Evolutionary conservation across 1,140 invertebrate species (phyloP).

Genomic region (Drosophila lowei): DNA sequence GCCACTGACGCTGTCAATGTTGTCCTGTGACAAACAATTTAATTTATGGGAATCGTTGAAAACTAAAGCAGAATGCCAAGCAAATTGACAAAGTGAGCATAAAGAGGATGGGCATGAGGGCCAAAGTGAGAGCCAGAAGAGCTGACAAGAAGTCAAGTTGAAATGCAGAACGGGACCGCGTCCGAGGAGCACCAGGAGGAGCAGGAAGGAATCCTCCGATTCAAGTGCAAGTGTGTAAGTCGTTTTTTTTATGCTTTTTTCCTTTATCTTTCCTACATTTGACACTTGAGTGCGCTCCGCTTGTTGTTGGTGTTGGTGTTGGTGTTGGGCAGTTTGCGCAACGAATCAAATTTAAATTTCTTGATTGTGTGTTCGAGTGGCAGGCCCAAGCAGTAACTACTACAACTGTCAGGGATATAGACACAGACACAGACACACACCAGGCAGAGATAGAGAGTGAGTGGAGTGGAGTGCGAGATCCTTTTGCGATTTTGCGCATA

Average conservation of each 20-base stretch:
- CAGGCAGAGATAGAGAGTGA: not conserved
- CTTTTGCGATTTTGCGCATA: slow-evolving; percentile 81
- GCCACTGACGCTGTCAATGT: slow-evolving; percentile 42
- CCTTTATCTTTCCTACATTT: slow-evolving; percentile 61
- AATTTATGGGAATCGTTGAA: slow-evolving; percentile 72
- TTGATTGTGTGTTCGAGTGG: slow-evolving; percentile 80
- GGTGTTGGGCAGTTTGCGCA: slow-evolving; percentile 71
- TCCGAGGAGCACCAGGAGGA: slow-evolving; percentile 17
- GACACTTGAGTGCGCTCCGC: slow-evolving; percentile 71
- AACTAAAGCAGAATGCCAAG: slow-evolving; percentile 70
- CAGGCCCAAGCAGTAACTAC: slow-evolving; percentile 60
- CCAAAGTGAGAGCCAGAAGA: slow-evolving; percentile 31
- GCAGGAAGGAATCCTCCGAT: slow-evolving; percentile 48
- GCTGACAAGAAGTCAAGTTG: slow-evolving; percentile 42
- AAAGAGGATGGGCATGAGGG: slow-evolving; percentile 17
- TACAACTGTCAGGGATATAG: not conserved
- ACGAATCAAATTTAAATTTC: slow-evolving; percentile 82
- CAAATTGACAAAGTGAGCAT: slow-evolving; percentile 63
- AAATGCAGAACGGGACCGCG: slow-evolving; percentile 40
- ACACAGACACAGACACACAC: not conserved
- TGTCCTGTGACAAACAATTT: slow-evolving; percentile 74
- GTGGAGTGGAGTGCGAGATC: slow-evolving; percentile 48
- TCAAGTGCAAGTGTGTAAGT: slow-evolving; percentile 56
- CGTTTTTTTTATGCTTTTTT: slow-evolving; percentile 21
- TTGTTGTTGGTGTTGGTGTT: slow-evolving; percentile 40